Percentiles rank a stretch among this genome's conserved stretches.
phyloP scores from a whole-genome alignment of 2,888 invertebrate species.

The Petrophora chlorosata region DNA sequence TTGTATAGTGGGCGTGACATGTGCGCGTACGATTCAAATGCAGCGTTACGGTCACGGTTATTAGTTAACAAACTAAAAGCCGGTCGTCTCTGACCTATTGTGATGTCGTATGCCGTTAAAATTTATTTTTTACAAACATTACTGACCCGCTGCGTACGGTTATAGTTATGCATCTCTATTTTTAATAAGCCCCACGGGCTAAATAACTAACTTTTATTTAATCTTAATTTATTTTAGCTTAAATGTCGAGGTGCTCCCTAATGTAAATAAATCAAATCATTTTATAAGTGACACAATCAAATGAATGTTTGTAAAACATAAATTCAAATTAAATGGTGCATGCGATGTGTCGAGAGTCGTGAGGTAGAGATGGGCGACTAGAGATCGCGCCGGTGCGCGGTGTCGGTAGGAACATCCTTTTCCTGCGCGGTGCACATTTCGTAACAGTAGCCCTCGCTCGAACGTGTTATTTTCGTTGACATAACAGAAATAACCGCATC shows the following conservation, averaged over 20 bases:
- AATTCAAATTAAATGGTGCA: constrained; percentile 42
- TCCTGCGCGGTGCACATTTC: constrained; percentile 72
- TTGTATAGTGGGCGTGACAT: constrained; percentile 44
- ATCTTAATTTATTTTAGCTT: constrained; percentile 4
- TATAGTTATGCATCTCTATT: constrained; percentile 2
- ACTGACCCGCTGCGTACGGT: constrained; percentile 2
- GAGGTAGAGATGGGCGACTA: constrained; percentile 34
- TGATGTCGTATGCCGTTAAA: constrained; percentile 38
- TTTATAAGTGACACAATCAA: constrained; percentile 16
- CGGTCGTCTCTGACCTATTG: constrained; percentile 39
- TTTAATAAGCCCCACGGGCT: neutral
- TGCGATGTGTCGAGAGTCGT: constrained; percentile 40
- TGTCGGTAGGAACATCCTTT: constrained; percentile 70
- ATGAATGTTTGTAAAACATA: constrained; percentile 23
- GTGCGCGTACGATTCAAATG: constrained; percentile 42
- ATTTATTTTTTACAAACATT: constrained; percentile 24
- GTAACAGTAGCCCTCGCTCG: constrained; percentile 69
- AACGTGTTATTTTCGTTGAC: constrained; percentile 79
- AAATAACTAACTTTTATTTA: neutral
- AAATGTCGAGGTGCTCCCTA: neutral
- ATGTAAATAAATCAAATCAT: constrained; percentile 17
- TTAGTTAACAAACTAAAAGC: constrained; percentile 61
- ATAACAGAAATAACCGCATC: constrained; percentile 79
- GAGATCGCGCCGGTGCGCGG: constrained; percentile 18
- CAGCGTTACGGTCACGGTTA: constrained; percentile 61